Base-by-base conservation (phyloP, 2,888 invertebrate species). In the Cremastobaeus sp. region DNA sequence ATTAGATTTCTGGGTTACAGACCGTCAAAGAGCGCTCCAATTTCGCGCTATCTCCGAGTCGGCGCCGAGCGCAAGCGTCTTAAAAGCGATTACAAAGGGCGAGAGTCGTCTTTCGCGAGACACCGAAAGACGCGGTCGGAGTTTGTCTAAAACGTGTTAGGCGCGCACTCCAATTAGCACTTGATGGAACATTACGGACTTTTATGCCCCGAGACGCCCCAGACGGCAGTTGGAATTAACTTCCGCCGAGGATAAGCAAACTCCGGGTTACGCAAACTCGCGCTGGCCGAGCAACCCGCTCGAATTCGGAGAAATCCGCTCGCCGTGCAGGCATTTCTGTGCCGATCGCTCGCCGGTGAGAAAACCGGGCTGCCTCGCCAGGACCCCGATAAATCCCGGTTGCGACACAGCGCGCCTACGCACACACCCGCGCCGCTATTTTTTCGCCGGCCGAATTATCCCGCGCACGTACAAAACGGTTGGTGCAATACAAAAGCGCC, bases 401-500 rank as follows among this genome's bases (percentile, higher is more conserved):
- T 21, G 12, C 32, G 50, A 62, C 21, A 39, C 37, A 12, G 12
- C 20, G 9, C 35, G 28, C 37, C 45, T 20, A 18, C 59, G 41
- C 39, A 30, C 2, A 48, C 20, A 17, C 18, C 14, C 25, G 32
- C 50, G 43, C 43, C 12, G 14, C 12, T 59, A 45, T 60, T 57
- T 66, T 66, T 66, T 66, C 54, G 20, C 32, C 37, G 54, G 41
- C 35, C 54, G 62, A 66, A 73, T 66, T 73, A 73, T 66, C 72
- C 72, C 54, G 50, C 65, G 54, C 72, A 73, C 72, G 72, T 73
- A 66, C 60, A 39, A 48, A 57, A 54, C 60, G 66, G 65, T 59
- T 73, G 72, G 60, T 41, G 60, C 72, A 66, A 66, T 62, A 66
- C 62, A 72, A 66, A 72, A 72, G 60, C 66, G 54, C 39, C 57